Evolutionary conservation across 2,888 invertebrate species (phyloP).

Genomic region (Microctonus brassicae): DNA sequence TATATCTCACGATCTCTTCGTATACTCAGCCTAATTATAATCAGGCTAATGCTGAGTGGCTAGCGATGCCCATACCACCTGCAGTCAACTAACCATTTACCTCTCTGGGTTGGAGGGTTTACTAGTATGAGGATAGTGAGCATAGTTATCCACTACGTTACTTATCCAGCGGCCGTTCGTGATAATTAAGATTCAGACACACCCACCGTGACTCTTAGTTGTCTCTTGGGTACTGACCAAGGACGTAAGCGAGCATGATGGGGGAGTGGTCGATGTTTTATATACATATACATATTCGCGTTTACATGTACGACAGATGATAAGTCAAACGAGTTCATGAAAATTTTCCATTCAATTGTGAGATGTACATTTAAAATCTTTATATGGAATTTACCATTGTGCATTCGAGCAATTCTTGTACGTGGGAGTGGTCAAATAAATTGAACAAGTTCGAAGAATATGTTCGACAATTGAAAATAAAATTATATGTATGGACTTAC

Average conservation of each 20-base stretch:
- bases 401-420: background rate
- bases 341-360: background rate
- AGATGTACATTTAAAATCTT: background rate
- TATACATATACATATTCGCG: slow-evolving; percentile 22
- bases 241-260: slow-evolving; percentile 34
- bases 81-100: slow-evolving; percentile 29
- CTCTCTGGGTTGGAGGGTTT: slow-evolving; percentile 33
- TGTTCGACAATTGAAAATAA: background rate
- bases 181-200: slow-evolving; percentile 70
- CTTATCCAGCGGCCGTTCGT: slow-evolving; percentile 42
- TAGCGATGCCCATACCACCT: slow-evolving; percentile 42
- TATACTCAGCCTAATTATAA: slow-evolving; percentile 70
- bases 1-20: slow-evolving; percentile 65
- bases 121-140: slow-evolving; percentile 13
- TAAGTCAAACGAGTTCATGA: background rate
- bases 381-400: slow-evolving; percentile 14
- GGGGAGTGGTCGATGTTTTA: slow-evolving; percentile 62
- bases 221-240: slow-evolving; percentile 65
- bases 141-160: slow-evolving; percentile 19
- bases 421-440: background rate
- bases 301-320: slow-evolving; percentile 9
- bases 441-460: background rate
- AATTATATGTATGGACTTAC: slow-evolving; percentile 72
- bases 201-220: slow-evolving; percentile 63
- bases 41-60: slow-evolving; percentile 67